Evolutionary conservation across 2,113 vertebrate species (phyloP).

Genomic region (Bujurquina vittata): DNA sequence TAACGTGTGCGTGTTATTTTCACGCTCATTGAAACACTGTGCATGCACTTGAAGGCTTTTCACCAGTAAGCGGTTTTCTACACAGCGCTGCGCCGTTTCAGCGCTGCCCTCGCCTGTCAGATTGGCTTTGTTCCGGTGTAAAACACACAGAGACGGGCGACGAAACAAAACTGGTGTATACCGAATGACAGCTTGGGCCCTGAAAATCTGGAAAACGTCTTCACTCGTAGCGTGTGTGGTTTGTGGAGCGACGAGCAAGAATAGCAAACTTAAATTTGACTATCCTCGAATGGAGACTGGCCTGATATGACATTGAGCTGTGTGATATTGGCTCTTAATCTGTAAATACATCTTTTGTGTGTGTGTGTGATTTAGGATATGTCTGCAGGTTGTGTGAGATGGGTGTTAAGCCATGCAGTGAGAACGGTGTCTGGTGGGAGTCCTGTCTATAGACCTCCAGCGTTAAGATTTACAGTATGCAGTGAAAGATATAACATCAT

Average conservation of each 20-base stretch:
- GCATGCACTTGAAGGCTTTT: background rate
- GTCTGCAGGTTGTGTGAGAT: constrained; percentile 70
- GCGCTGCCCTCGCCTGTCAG: background rate
- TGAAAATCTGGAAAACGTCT: background rate
- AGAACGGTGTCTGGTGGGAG: background rate
- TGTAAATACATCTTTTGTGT: background rate
- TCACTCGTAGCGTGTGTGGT: background rate
- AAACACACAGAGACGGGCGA: background rate
- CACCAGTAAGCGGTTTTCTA: background rate
- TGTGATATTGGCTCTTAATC: background rate
- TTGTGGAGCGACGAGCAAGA: background rate
- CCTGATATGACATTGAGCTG: background rate
- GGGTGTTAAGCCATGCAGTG: constrained; percentile 48
- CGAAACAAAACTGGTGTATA: background rate
- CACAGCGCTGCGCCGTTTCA: background rate
- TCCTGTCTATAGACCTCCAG: background rate
- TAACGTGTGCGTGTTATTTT: background rate
- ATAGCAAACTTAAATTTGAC: background rate
- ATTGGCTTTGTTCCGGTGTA: background rate
- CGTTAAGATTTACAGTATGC: background rate
- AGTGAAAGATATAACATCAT: background rate
- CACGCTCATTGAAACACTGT: background rate
- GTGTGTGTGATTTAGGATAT: constrained; percentile 56
- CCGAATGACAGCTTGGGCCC: background rate
- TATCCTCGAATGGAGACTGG: background rate